These are phyloP conservation scores for Lasioglossum morio DNA, from an alignment of 2,888 invertebrate species.

Conservation along the genomic window DNA sequence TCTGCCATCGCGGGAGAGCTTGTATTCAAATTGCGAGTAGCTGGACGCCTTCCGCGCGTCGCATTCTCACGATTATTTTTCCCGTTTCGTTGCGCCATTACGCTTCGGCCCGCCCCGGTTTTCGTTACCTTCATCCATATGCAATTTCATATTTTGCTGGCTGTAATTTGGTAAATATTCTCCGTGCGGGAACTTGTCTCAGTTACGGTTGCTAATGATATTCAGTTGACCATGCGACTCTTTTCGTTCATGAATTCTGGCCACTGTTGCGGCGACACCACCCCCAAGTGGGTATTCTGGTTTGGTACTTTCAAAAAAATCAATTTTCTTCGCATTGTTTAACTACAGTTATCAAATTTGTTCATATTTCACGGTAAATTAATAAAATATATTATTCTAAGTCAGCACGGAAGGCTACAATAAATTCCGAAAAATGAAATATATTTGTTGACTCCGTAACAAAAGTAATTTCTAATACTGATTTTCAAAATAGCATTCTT, in stretches of 20 bases:
- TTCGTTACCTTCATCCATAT: constrained; percentile 17
- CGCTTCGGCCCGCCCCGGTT: not conserved
- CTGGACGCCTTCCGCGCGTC: not conserved
- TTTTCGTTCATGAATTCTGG: not conserved
- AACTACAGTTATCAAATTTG: too few relatives aligned
- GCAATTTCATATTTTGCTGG: not conserved
- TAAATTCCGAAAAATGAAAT: too few relatives aligned
- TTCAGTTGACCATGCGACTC: not conserved
- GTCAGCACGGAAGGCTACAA: too few relatives aligned
- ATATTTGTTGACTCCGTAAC: too few relatives aligned
- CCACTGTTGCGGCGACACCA: not conserved
- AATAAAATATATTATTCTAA: too few relatives aligned
- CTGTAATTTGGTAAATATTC: constrained; percentile 25
- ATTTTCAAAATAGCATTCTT: not conserved
- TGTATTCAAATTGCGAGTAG: not conserved
- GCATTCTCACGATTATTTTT: constrained; percentile 6
- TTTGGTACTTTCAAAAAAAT: not conserved
- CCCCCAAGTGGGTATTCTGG: not conserved
- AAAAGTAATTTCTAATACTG: not conserved
- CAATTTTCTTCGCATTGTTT: too few relatives aligned
- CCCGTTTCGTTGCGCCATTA: not conserved
- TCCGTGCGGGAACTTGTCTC: not conserved
- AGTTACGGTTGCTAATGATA: not conserved
- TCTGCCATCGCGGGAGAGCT: not conserved
- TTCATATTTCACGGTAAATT: too few relatives aligned